Evolutionary conservation across 2,797 vertebrate genomes (phyloP).

Genomic region (Luscinia luscinia): DNA sequence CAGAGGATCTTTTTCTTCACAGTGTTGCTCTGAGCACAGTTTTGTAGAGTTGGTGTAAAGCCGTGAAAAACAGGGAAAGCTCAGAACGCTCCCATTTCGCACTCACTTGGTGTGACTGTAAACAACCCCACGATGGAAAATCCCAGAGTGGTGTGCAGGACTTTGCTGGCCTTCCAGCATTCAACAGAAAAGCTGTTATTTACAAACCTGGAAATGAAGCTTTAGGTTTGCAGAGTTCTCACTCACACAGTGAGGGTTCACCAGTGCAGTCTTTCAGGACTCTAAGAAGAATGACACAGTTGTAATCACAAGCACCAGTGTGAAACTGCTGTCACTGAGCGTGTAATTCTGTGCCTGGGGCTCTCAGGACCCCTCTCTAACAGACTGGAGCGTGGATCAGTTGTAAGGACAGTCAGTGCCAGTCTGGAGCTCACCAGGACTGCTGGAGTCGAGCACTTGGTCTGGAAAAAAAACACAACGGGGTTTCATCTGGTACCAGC

Average conservation of each 20-base stretch:
- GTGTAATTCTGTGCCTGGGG: background rate
- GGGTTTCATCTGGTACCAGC: background rate
- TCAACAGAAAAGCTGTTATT: background rate
- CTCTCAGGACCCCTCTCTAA: background rate
- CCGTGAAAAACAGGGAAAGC: background rate
- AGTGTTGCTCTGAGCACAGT: background rate
- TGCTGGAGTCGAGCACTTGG: background rate
- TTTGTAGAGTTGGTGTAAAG: conserved; percentile 9
- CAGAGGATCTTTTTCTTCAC: background rate
- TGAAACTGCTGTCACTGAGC: background rate
- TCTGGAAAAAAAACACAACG: background rate
- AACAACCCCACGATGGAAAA: conserved; percentile 40
- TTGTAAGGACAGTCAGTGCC: background rate
- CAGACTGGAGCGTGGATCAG: rapidly evolving
- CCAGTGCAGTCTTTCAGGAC: background rate
- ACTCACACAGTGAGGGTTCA: background rate
- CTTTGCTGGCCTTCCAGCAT: background rate
- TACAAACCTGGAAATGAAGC: background rate
- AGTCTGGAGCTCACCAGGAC: rapidly evolving
- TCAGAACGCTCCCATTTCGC: background rate
- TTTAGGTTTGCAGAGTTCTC: background rate
- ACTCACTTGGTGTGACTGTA: conserved; percentile 8
- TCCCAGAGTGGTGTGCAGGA: background rate
- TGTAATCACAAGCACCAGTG: background rate
- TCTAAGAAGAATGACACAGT: background rate